A percentile compares a stretch with the other conserved stretches of the same genome.
phyloP scores from a whole-genome alignment of 2,797 vertebrate species.

The Vipera latastei region DNA sequence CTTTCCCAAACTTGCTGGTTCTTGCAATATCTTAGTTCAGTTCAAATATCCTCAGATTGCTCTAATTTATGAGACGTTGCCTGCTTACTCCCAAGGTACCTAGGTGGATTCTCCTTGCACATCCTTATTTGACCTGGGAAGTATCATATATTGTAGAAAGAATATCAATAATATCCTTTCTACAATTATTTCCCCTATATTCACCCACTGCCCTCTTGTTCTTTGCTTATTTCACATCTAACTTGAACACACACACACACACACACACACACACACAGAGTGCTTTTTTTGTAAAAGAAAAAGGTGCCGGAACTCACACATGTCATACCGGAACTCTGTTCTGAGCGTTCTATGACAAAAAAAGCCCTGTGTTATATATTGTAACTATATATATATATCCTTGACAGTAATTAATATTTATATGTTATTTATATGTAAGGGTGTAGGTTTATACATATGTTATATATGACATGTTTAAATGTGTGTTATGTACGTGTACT shows the following conservation, averaged over 20 bases:
- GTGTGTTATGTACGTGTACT: too few relatives aligned
- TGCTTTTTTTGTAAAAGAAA: too few relatives aligned
- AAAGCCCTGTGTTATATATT: too few relatives aligned
- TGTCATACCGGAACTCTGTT: too few relatives aligned
- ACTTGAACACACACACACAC: too few relatives aligned
- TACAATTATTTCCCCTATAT: neutral
- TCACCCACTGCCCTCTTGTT: neutral
- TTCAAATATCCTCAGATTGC: neutral
- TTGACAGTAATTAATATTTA: neutral
- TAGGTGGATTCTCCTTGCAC: neutral
- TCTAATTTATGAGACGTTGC: neutral
- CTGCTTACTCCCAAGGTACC: neutral
- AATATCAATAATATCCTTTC: neutral
- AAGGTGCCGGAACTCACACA: too few relatives aligned
- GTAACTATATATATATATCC: too few relatives aligned
- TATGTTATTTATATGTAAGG: too few relatives aligned
- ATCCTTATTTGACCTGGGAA: neutral
- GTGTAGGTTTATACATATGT: too few relatives aligned
- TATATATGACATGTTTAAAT: too few relatives aligned
- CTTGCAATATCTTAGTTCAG: neutral
- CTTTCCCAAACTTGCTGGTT: neutral
- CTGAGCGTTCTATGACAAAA: too few relatives aligned
- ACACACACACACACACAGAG: too few relatives aligned
- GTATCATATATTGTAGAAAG: neutral
- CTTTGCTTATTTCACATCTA: neutral